Evolutionary conservation across 2,113 vertebrate genomes (phyloP), one percentile per base, ranked within the genome.

Genomic region (Maylandia zebra): DNA sequence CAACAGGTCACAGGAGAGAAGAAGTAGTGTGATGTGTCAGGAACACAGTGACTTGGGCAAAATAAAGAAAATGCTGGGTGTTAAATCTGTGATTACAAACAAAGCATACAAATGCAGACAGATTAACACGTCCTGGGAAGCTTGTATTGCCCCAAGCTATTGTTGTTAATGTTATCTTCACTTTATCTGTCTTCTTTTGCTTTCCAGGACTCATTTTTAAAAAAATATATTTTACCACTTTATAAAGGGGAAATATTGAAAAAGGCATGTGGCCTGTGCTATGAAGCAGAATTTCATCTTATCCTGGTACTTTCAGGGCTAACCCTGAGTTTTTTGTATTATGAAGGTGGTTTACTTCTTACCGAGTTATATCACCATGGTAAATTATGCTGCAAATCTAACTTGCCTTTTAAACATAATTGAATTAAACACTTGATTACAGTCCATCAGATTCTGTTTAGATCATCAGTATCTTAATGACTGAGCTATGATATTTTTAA

Each of bases 71-170:
- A 66, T 71, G 12, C 66, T 24, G 0, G 66, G 36, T 71, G 66
- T 71, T 71, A 24, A 71, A 24, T 71, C 66, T 66, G 61, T 43
- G 36, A 71, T 71, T 41, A 71, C 66, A 71, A 71, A 71, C 36
- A 71, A 43, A 71, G 17, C 17, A 36, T 0, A 36, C 61, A 71
- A 1, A 24, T 71, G 36, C 36, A 41, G n/a, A 1, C 12, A 43
- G 66, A 43, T 71, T 71, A 71, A 71, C 36, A 0, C 5, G 0
- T 0, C 36, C 2, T 16, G 12, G 66, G 36, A 41, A 43, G n/a
- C 36, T 71, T 43, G 34, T 22, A 69, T 69, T 69, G 10, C 64
- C 34, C 61, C 64, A 69, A 66, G 19, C 0, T 38, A 66, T 71
- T 71, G 66, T 10, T 43, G 66, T 43, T 3, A 43, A 71, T 14